Base-by-base conservation (phyloP, 2,888 invertebrate genomes). In the Ichneumoninae sp. region DNA sequence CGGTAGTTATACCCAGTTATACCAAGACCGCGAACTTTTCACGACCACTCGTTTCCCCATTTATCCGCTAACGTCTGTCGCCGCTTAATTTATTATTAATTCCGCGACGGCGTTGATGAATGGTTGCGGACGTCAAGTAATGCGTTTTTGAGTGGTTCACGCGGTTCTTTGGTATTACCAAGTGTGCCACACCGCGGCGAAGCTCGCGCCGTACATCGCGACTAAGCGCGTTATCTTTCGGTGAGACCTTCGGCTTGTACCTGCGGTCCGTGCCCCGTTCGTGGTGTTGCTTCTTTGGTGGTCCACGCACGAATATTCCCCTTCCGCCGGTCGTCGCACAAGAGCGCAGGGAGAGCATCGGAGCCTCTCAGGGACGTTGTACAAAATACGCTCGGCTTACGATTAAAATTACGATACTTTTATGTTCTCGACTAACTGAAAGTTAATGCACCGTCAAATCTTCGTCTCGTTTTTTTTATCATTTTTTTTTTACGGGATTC, bases 391-490 rank as follows among this genome's bases (percentile, higher is more conserved):
- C 76, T 33, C 86, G 86, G 86, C 90, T 90, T 89, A 89, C 89
- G 89, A 91, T 91, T 90, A 89, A 89, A 91, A 91, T 91, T 90
- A 90, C 88, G 89, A 91, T 91, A 89, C 87, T 90, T 90, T 91
- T 91, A 90, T 89, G 89, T 88, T 88, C 89, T 83, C 86, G 76
- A 87, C 90, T 91, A 91, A 92, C 90, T 90, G 91, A 92, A 91
- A 91, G 82, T 91, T 90, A 92, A 92, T 88, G 88, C 79, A 83
- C 87, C 89, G 89, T 89, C 89, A 88, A 90, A 89, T 89, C 86
- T 80, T 86, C 70, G 77, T 83, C 79, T 80, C 3, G 4, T 22
- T 83, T 77, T 54, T 83, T 83, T 40, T 40, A 36, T 40, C 8
- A 10, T 40, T 84, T 69, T 40, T n/a, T 33, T 40, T 26, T 72